phyloP scores from a whole-genome alignment of 1,140 invertebrate species.

The Listronotus oregonensis region DNA sequence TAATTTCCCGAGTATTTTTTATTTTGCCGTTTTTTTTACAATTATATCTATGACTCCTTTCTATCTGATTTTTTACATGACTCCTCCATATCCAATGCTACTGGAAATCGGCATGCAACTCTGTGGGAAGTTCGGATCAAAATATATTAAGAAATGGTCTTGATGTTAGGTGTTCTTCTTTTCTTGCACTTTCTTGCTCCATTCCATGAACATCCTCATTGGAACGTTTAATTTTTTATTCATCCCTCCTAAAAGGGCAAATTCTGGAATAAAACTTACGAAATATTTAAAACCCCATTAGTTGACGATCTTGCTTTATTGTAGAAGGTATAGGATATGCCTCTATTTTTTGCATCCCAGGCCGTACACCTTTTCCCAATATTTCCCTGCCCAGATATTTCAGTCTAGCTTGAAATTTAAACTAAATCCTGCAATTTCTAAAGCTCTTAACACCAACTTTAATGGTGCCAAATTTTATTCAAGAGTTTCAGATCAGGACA shows the following conservation, averaged over 20 bases:
- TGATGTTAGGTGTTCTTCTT: conserved; percentile 12
- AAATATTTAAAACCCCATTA: neutral
- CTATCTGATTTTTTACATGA: conserved; percentile 43
- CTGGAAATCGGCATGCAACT: conserved; percentile 53
- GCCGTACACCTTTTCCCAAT: conserved; percentile 7
- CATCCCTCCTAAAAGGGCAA: neutral
- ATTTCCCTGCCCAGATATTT: conserved; percentile 26
- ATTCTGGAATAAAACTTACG: neutral
- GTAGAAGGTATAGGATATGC: neutral
- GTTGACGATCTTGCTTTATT: neutral
- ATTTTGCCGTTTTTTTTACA: conserved; percentile 18
- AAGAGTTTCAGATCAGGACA: conserved; percentile 17
- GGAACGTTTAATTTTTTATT: conserved; percentile 6
- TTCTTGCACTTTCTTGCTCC: conserved; percentile 37
- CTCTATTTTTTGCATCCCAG: conserved; percentile 7
- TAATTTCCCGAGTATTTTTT: conserved; percentile 21
- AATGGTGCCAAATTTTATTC: too few species aligned
- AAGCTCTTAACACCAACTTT: neutral
- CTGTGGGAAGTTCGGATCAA: conserved; percentile 12
- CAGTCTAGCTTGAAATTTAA: neutral
- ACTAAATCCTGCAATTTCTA: neutral
- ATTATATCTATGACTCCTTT: conserved; percentile 28
- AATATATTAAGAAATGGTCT: conserved; percentile 4
- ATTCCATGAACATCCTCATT: conserved; percentile 7
- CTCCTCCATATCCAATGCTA: conserved; percentile 45